phyloP scores from a whole-genome alignment of 2,888 invertebrate genomes.

The Cantharis flavilabris region DNA sequence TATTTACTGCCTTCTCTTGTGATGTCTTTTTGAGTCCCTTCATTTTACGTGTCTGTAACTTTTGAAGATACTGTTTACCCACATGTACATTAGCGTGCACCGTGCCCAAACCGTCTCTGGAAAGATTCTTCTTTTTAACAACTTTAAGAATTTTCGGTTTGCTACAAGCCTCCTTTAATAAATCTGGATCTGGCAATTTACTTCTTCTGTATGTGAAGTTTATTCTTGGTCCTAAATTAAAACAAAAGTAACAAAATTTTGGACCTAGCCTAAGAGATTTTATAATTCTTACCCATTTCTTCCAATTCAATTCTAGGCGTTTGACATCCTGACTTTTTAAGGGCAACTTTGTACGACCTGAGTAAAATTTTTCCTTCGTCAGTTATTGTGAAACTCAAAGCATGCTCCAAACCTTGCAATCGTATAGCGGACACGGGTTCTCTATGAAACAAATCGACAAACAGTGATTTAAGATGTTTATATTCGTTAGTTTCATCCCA shows the following conservation, averaged over 20 bases:
- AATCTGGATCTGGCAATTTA: conserved; percentile 86
- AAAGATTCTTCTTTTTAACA: conserved; percentile 89
- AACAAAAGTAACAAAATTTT: neutral
- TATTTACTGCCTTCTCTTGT: conserved; percentile 67
- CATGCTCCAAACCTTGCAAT: conserved; percentile 92
- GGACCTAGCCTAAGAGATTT: neutral
- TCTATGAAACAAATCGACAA: conserved; percentile 91
- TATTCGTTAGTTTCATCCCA: conserved; percentile 85
- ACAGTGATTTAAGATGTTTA: conserved; percentile 82
- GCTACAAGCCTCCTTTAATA: conserved; percentile 81
- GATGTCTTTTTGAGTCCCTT: conserved; percentile 81
- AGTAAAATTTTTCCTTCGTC: conserved; percentile 78
- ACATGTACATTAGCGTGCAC: conserved; percentile 92
- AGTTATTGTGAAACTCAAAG: conserved; percentile 84
- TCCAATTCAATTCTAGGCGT: conserved; percentile 90
- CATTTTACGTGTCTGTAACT: conserved; percentile 88
- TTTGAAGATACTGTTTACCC: conserved; percentile 83
- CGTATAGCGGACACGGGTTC: conserved; percentile 80
- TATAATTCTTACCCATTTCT: conserved; percentile 72
- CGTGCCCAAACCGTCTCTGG: conserved; percentile 84
- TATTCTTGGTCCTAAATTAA: conserved; percentile 76
- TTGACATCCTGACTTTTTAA: conserved; percentile 90
- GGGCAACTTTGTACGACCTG: conserved; percentile 75
- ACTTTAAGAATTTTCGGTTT: conserved; percentile 78
- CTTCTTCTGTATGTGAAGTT: conserved; percentile 85